These are phyloP conservation scores for Poliocrania exsul DNA, from an alignment of 2,797 vertebrate genomes.

Conservation along the genomic window DNA sequence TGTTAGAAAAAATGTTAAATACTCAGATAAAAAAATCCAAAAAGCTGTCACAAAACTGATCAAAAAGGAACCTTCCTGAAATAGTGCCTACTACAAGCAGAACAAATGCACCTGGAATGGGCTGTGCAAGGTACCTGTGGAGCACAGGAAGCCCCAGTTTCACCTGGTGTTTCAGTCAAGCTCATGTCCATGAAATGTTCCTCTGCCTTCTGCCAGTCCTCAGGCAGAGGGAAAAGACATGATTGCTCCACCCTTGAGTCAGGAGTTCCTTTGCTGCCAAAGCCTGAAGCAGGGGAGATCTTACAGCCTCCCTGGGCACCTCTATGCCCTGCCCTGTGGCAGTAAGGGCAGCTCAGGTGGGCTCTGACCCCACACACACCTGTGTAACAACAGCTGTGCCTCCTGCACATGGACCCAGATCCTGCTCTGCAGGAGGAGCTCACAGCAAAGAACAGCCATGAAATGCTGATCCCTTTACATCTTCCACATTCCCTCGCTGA, in stretches of 20 bases:
- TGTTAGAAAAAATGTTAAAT: not conserved
- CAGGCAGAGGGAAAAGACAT: not conserved
- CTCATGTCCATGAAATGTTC: not conserved
- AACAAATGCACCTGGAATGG: not conserved
- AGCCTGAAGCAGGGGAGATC: not conserved
- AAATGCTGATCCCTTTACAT: not conserved
- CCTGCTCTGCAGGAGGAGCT: not conserved
- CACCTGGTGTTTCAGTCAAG: not conserved
- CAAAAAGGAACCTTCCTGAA: not conserved
- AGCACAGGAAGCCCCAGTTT: not conserved
- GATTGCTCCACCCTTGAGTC: fast-evolving
- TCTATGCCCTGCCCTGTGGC: not conserved
- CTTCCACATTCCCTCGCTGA: not conserved
- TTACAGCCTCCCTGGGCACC: not conserved
- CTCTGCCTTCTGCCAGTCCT: not conserved
- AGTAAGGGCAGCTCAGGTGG: not conserved
- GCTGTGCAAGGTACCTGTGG: not conserved
- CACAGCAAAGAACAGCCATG: not conserved
- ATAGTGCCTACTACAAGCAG: not conserved
- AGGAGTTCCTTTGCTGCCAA: not conserved
- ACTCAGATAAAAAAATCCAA: not conserved
- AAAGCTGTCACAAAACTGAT: not conserved
- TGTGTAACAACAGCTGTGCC: not conserved
- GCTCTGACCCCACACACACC: fast-evolving
- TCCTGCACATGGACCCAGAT: not conserved